Evolutionary conservation across 1,140 invertebrate genomes (phyloP).

Genomic region (Sitophilus oryzae): DNA sequence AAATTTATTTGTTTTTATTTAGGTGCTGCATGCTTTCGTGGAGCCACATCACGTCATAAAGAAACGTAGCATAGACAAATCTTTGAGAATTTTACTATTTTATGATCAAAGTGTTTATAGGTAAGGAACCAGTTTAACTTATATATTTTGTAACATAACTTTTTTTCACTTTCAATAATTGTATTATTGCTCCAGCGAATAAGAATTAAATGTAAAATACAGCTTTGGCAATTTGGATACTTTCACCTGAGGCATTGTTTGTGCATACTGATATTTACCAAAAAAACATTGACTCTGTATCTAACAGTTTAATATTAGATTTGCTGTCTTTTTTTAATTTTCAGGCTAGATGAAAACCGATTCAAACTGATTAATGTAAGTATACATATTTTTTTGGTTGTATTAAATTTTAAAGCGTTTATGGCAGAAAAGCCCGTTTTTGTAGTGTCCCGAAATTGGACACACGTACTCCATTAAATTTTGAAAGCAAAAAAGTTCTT

Average conservation of each 20-base stretch:
- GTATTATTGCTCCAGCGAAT: neutral
- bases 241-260: constrained; percentile 1
- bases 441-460: neutral
- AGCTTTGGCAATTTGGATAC: neutral
- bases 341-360: constrained; percentile 72
- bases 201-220: neutral
- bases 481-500: too few relatives aligned
- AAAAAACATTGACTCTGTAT: neutral
- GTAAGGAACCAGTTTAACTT: constrained; percentile 59
- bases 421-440: neutral
- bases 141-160: neutral
- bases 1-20: constrained; percentile 25
- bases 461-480: too few relatives aligned
- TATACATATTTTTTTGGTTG: constrained; percentile 35
- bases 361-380: constrained; percentile 83
- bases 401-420: neutral
- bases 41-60: constrained; percentile 71
- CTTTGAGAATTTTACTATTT: constrained; percentile 78
- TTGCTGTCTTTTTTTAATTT: constrained; percentile 46
- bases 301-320: neutral
- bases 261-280: neutral
- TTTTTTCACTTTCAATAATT: too few relatives aligned
- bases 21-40: constrained; percentile 79
- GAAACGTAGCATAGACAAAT: constrained; percentile 79
- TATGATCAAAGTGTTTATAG: constrained; percentile 87